A percentile compares a stretch with the other conserved stretches of the same genome.
Evolutionary conservation across 2,113 vertebrate species (phyloP).

Genomic region (Poeciliopsis prolifica): DNA sequence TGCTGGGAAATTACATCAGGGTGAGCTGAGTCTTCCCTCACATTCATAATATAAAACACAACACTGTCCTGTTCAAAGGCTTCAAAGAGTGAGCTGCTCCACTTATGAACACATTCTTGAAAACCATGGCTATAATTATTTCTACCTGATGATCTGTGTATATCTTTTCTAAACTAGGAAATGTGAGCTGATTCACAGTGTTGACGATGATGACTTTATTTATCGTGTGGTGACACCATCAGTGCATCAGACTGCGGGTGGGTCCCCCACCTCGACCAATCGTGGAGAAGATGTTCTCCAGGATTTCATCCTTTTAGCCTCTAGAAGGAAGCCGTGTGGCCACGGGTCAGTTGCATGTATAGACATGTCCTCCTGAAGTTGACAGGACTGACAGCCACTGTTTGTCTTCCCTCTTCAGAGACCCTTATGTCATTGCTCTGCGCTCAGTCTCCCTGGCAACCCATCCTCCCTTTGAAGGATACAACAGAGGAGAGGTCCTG

Average conservation of each 20-base stretch:
- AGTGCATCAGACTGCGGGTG: conserved; percentile 16
- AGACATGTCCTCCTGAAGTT: background rate
- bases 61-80: background rate
- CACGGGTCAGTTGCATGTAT: conserved; percentile 75
- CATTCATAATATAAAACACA: background rate
- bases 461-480: conserved; percentile 62
- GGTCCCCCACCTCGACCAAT: conserved; percentile 12
- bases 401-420: conserved; percentile 73
- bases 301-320: conserved; percentile 92
- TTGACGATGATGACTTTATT: conserved; percentile 88
- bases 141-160: background rate
- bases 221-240: conserved; percentile 87
- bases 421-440: conserved; percentile 89
- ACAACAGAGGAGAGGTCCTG: conserved; percentile 85
- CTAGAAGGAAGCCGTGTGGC: conserved; percentile 86
- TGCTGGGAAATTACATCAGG: too few relatives aligned
- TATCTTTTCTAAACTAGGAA: conserved; percentile 68
- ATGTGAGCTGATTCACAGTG: conserved; percentile 84
- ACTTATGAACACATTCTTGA: background rate
- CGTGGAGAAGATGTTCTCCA: conserved; percentile 75
- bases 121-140: background rate
- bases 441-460: conserved; percentile 90
- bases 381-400: background rate
- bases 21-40: background rate
- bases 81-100: background rate